A percentile compares a stretch with the other conserved stretches of the same genome.
Conservation (phyloP, 2,797 vertebrate genomes). For the Microhierax caerulescens region DNA sequence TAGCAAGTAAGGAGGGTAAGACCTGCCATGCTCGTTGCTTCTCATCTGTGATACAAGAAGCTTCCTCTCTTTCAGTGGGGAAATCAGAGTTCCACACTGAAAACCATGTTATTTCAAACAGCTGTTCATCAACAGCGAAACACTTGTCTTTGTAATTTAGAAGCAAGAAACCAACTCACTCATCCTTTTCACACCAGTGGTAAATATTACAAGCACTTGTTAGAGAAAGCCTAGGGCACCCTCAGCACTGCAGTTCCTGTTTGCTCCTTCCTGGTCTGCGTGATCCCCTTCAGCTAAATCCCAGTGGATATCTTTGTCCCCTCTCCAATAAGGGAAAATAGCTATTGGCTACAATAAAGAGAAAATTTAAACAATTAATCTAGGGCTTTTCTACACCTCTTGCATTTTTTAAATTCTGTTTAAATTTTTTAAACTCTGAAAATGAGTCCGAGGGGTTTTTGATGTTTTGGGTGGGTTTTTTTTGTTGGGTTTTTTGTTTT, state of each 20-base stretch:
- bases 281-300: not conserved
- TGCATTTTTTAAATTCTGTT: not conserved
- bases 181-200: not conserved
- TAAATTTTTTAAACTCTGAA: not conserved
- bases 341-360: not conserved
- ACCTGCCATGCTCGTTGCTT: not conserved
- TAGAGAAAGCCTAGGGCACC: not conserved
- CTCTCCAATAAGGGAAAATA: not conserved
- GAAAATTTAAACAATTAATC: not conserved
- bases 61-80: not conserved
- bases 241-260: not conserved
- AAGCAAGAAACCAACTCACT: not conserved
- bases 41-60: not conserved
- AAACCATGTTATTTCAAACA: not conserved
- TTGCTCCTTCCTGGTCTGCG: not conserved
- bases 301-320: not conserved
- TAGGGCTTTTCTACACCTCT: not conserved
- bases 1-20: not conserved
- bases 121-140: not conserved
- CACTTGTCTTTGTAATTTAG: not conserved
- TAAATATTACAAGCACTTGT: not conserved
- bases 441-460: not conserved
- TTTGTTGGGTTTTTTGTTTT: too few relatives aligned
- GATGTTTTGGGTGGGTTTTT: too few relatives aligned
- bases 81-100: not conserved